A percentile compares a stretch with the other conserved stretches of the same genome.
Conservation (phyloP, 2,888 invertebrate species). For the Pseudeuparius sepicola region DNA sequence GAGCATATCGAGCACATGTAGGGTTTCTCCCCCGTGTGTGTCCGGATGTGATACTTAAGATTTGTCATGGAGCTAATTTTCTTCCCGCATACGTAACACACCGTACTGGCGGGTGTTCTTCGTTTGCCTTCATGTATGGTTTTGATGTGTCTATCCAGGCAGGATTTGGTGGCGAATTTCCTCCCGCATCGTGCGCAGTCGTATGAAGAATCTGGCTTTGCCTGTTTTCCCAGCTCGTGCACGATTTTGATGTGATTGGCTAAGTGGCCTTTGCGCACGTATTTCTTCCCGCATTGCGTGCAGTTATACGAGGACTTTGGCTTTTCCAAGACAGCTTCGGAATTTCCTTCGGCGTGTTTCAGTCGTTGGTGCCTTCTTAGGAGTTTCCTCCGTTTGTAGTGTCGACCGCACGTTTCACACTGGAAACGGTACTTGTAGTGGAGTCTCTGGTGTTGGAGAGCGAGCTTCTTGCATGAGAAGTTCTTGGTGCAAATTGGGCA, state of each 20-base stretch:
- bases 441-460: slow-evolving; percentile 38
- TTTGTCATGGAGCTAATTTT: background rate
- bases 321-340: slow-evolving; percentile 38
- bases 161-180: slow-evolving; percentile 4
- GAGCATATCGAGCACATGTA: slow-evolving; percentile 17
- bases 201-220: background rate
- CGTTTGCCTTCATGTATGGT: background rate
- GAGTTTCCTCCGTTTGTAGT: slow-evolving; percentile 45
- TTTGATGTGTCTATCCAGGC: background rate
- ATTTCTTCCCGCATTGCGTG: too few species aligned
- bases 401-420: slow-evolving; percentile 45
- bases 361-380: slow-evolving; percentile 42
- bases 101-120: too few species aligned
- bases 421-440: slow-evolving; percentile 44
- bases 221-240: too few species aligned
- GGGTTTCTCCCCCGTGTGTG: slow-evolving; percentile 3
- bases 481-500: slow-evolving; percentile 42
- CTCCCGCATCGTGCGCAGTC: background rate
- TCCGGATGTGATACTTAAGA: background rate
- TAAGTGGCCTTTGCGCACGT: too few species aligned
- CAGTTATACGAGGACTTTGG: too few species aligned
- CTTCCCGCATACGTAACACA: background rate
- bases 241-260: slow-evolving; percentile 34
- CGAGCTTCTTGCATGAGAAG: slow-evolving; percentile 42
- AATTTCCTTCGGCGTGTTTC: too few species aligned